Evolutionary conservation across 2,113 vertebrate genomes (phyloP), one percentile per base, ranked within the genome.

Genomic region (Planiliza haematocheilus): DNA sequence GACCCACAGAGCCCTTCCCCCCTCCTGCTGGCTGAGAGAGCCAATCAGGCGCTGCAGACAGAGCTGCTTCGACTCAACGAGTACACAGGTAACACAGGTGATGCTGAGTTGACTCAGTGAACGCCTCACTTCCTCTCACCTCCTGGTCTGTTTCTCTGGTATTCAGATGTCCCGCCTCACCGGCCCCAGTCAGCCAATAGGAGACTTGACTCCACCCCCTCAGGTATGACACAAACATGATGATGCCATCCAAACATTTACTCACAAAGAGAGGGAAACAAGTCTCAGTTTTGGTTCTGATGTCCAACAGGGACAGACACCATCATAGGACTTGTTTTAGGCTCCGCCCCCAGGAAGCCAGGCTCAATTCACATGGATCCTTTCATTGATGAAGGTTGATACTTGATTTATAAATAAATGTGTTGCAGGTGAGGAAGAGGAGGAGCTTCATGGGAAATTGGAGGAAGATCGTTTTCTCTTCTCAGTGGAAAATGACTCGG

Each of bases 391-490:
- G n/a, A n/a, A n/a, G n/a, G n/a, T n/a, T n/a, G n/a, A n/a, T 30
- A 30, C 24, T 30, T 30, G 2, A 30, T 30, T 30, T 30, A 30
- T 30, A 30, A 3, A 30, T 30, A 5, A 30, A 30, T 30, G 24
- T 30, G 24, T 30, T 30, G 7, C 71, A 79, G 90, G 30, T 67
- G 85, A 88, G 8, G 79, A 91, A 18, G 92, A 93, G 46, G 93
- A 94, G 79, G 91, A 93, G 79, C 92, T 95, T 21, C 93, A 94
- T 3, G 93, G 93, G 0, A 94, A 94, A 84, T 80, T 95, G 78
- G 93, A 95, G 36, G 92, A 94, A 0, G 94, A 95, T 77, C 91
- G 91, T 10, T 94, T 95, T 21, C 83, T 95, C 8, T 95, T 95
- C 79, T 95, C 93, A 0, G 39, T 91, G 14, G 93, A 94, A 59